A percentile compares a stretch with the other conserved stretches of the same genome.
Evolutionary conservation across 2,113 vertebrate species (phyloP).

Genomic region (Tauraco erythrolophus): DNA sequence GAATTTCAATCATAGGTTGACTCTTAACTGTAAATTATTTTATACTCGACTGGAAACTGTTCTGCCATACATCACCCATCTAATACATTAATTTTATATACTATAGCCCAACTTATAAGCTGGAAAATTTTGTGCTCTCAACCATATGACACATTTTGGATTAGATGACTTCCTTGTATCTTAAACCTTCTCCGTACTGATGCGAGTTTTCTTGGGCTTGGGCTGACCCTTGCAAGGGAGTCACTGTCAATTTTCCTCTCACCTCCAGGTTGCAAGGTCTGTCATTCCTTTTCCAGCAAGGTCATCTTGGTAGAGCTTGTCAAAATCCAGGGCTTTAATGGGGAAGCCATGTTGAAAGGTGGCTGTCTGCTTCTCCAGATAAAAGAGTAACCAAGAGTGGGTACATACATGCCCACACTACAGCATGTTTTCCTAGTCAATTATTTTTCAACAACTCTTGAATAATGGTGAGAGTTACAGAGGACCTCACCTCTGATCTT

Average conservation of each 20-base stretch:
- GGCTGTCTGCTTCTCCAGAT: not conserved
- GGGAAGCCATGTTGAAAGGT: not conserved
- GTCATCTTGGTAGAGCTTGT: not conserved
- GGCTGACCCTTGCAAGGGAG: not conserved
- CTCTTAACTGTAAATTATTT: not conserved
- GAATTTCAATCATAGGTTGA: not conserved
- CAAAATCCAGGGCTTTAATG: not conserved
- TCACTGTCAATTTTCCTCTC: not conserved
- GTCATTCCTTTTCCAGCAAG: not conserved
- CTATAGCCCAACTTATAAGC: not conserved
- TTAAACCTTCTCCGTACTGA: not conserved
- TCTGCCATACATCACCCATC: not conserved
- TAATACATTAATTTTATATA: not conserved
- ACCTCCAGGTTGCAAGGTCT: not conserved
- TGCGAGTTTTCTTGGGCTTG: not conserved
- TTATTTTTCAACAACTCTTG: not conserved
- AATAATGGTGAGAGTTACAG: not conserved
- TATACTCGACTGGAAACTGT: not conserved
- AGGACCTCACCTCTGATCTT: not conserved
- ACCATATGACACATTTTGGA: not conserved
- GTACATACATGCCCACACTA: fast-evolving
- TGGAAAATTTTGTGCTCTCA: not conserved
- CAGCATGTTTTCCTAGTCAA: not conserved
- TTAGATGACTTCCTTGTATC: not conserved
- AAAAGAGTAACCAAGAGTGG: not conserved